phyloP scores from a whole-genome alignment of 2,888 invertebrate genomes.

The Lasiommata megera region DNA sequence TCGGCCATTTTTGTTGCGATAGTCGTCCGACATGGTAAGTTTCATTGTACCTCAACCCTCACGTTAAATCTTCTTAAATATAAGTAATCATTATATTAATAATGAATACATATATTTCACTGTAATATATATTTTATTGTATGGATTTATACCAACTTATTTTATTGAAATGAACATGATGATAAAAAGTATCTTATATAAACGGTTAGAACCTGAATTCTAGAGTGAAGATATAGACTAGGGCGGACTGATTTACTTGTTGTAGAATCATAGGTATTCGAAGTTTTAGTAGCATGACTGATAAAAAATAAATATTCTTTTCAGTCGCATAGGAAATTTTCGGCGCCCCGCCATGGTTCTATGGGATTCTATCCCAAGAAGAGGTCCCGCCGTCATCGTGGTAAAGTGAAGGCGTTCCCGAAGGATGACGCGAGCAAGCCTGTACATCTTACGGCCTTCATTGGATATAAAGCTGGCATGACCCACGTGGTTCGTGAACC shows the following conservation, averaged over 20 bases:
- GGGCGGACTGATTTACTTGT: constrained; percentile 85
- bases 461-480: constrained; percentile 99
- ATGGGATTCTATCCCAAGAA: constrained; percentile 99
- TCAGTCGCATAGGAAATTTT: constrained; percentile 99
- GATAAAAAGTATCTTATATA: constrained; percentile 82
- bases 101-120: background rate
- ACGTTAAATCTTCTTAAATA: constrained; percentile 12
- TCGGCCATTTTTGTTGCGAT: constrained; percentile 71
- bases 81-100: constrained; percentile 30
- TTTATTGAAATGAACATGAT: constrained; percentile 69
- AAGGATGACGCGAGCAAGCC: constrained; percentile 98
- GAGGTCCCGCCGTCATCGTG: constrained; percentile 96
- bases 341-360: constrained; percentile 99
- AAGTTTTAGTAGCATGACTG: background rate
- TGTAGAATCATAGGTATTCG: background rate
- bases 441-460: constrained; percentile 97
- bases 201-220: constrained; percentile 86
- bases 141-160: background rate
- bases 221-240: constrained; percentile 85
- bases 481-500: constrained; percentile 99
- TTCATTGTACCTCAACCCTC: background rate
- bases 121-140: constrained; percentile 20
- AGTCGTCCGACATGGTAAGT: constrained; percentile 65
- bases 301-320: constrained; percentile 43
- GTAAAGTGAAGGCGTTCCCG: constrained; percentile 99